These are phyloP conservation scores for Arbacia lixula DNA, from an alignment of 53 echinoderm and acorn worm genomes.

Conservation along the genomic window DNA sequence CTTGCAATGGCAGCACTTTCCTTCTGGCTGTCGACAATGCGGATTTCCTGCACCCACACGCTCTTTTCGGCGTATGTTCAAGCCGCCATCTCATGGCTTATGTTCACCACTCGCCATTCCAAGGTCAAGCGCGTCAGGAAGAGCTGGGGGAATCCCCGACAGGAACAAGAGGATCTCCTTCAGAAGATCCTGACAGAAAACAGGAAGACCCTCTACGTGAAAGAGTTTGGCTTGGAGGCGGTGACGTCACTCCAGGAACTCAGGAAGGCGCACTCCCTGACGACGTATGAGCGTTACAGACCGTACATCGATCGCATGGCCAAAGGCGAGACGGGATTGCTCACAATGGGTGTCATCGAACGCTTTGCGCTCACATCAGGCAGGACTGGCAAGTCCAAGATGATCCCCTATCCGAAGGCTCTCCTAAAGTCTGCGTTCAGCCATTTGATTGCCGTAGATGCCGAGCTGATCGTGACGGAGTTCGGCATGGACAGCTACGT, in stretches of 20 bases:
- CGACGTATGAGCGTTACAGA: conserved; percentile 69
- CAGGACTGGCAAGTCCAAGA: conserved; percentile 74
- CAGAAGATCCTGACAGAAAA: conserved; percentile 51
- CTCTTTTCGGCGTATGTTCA: conserved; percentile 14
- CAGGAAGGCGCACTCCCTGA: conserved; percentile 64
- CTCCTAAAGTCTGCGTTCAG: neutral
- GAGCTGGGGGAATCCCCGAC: conserved; percentile 55
- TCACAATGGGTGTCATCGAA: conserved; percentile 34
- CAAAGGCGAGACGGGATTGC: conserved; percentile 53
- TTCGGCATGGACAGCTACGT: neutral
- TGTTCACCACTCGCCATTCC: neutral
- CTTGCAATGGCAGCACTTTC: neutral
- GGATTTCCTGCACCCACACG: neutral
- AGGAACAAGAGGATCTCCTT: conserved; percentile 65
- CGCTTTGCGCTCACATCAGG: conserved; percentile 73
- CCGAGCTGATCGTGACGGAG: neutral
- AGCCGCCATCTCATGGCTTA: neutral
- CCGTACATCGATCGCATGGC: conserved; percentile 73
- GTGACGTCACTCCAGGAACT: conserved; percentile 65
- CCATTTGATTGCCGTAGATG: neutral
- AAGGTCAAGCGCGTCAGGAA: neutral
- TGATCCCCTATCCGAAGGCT: conserved; percentile 41
- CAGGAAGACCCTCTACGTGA: conserved; percentile 60
- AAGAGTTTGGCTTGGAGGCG: conserved; percentile 46
- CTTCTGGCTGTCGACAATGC: conserved; percentile 18